Conservation (phyloP, 2,888 invertebrate genomes). For the Syrista parreyssii region DNA sequence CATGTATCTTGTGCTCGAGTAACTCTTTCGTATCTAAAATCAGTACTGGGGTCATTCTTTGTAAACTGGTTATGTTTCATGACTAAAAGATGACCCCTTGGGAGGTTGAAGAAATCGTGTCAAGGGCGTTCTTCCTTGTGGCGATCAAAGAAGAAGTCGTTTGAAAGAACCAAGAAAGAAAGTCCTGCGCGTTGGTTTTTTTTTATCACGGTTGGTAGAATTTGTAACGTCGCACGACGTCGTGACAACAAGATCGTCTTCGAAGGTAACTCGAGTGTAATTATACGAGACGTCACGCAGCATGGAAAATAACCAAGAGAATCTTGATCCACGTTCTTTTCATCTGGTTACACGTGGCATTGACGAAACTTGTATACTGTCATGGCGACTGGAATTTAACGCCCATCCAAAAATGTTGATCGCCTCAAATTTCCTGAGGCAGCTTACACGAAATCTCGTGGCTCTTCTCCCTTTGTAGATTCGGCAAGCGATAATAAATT, state of each 20-base stretch:
- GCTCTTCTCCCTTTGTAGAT: neutral
- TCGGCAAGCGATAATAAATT: neutral
- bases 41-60: neutral
- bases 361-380: neutral
- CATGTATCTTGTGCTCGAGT: neutral
- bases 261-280: slow-evolving; percentile 3
- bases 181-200: neutral
- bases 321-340: neutral
- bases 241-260: slow-evolving; percentile 1
- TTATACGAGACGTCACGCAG: neutral
- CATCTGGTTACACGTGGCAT: neutral
- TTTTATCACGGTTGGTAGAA: neutral
- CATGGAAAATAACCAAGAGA: neutral
- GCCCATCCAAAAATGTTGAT: neutral
- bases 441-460: neutral
- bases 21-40: neutral
- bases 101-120: slow-evolving; percentile 30
- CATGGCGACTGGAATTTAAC: neutral
- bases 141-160: neutral
- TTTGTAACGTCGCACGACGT: neutral
- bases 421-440: neutral
- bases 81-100: neutral
- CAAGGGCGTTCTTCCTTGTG: slow-evolving; percentile 30
- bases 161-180: neutral
- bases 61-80: neutral